phyloP scores from a whole-genome alignment of 2,888 invertebrate species.

The Agrotis segetum region DNA sequence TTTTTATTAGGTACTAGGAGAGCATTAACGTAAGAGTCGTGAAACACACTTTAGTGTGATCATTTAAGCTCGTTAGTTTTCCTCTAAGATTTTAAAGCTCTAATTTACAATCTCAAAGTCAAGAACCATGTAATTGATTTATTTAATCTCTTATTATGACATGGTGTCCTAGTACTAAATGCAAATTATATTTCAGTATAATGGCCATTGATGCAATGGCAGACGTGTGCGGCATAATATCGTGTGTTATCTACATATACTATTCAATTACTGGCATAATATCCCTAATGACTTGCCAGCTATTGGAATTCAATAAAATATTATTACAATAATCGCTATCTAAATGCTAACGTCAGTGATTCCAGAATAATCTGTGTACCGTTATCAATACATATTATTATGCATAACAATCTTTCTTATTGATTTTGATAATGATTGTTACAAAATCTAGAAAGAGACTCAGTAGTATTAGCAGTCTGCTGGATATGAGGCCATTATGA shows the following conservation, averaged over 20 bases:
- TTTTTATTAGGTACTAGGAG: conserved; percentile 5
- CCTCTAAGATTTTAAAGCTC: neutral
- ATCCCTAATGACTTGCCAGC: conserved; percentile 32
- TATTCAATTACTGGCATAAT: conserved; percentile 45
- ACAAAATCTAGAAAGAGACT: neutral
- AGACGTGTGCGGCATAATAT: conserved; percentile 28
- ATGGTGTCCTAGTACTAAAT: conserved; percentile 11
- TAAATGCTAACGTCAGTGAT: conserved; percentile 24
- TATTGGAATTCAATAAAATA: conserved; percentile 43
- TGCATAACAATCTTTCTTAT: neutral
- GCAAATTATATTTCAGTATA: conserved; percentile 27
- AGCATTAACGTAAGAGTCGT: neutral
- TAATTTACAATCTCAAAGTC: neutral
- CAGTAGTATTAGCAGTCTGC: neutral
- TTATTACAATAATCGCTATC: conserved; percentile 26
- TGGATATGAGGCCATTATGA: too few relatives aligned
- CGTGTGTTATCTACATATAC: conserved; percentile 22
- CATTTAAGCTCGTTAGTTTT: neutral
- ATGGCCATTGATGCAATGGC: conserved; percentile 16
- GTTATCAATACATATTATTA: neutral
- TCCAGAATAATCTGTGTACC: neutral
- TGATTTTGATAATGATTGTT: neutral
- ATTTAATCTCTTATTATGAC: neutral
- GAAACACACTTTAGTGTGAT: neutral
- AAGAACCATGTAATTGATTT: neutral